These are phyloP conservation scores for Mola mola DNA, from an alignment of 2,113 vertebrate species.

Conservation along the genomic window DNA sequence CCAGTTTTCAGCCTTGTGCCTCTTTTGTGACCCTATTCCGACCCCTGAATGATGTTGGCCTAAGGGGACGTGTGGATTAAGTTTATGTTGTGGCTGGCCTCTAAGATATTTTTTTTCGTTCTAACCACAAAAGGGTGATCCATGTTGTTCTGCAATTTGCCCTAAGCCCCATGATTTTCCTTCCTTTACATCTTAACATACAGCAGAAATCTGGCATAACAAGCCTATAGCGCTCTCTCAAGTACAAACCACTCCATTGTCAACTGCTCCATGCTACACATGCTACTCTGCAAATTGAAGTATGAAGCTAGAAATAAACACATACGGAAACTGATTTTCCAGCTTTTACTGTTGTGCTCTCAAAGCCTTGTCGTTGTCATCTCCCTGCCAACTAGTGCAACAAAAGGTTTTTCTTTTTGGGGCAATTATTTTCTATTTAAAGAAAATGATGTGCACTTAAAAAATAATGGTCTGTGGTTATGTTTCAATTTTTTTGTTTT, in stretches of 20 bases:
- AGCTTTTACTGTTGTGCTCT: conserved; percentile 16
- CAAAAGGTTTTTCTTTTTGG: conserved; percentile 63
- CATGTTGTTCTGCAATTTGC: neutral
- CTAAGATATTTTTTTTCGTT: neutral
- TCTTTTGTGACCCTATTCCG: conserved; percentile 42
- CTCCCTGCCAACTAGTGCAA: conserved; percentile 57
- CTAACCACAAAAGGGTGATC: conserved; percentile 6
- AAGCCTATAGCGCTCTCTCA: conserved; percentile 10
- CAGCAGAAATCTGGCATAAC: conserved; percentile 16
- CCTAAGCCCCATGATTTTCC: neutral
- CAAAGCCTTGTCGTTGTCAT: conserved; percentile 34
- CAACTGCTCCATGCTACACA: conserved; percentile 27
- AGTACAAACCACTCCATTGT: conserved; percentile 26
- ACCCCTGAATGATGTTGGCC: conserved; percentile 56
- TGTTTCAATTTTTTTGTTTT: conserved; percentile 69
- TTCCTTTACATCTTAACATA: neutral
- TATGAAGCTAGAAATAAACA: conserved; percentile 28
- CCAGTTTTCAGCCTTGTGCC: conserved; percentile 54
- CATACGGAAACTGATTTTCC: conserved; percentile 28
- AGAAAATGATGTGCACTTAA: conserved; percentile 60
- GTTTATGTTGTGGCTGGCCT: conserved; percentile 33
- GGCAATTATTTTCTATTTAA: conserved; percentile 77
- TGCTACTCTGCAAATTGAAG: conserved; percentile 25
- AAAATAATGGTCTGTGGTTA: conserved; percentile 67
- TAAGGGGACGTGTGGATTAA: conserved; percentile 13